These are phyloP conservation scores for Lissonota sp. DNA, from an alignment of 2,888 invertebrate genomes.

Conservation along the genomic window DNA sequence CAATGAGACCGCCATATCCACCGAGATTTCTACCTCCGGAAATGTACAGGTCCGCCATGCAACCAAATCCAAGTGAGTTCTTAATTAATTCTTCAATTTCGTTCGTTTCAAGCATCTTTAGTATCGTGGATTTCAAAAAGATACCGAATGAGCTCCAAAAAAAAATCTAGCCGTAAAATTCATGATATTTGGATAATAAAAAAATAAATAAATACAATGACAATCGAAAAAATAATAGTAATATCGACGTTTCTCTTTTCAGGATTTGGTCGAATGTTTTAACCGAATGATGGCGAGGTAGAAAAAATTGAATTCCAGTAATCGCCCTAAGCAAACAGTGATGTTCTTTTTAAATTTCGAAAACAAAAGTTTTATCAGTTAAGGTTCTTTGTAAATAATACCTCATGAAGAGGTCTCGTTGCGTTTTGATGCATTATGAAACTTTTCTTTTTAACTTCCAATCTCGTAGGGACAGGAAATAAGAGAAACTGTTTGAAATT, in stretches of 20 bases:
- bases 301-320: too few relatives aligned
- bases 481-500: background rate
- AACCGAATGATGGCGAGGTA: background rate
- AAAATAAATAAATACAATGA: background rate
- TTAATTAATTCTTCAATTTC: background rate
- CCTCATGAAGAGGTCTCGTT: conserved; percentile 21
- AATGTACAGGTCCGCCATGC: conserved; percentile 62
- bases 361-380: conserved; percentile 14
- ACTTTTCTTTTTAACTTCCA: conserved; percentile 5
- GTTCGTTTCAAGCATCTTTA: background rate
- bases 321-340: conserved; percentile 2
- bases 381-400: conserved; percentile 49
- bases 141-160: background rate
- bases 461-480: background rate
- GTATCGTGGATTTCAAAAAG: background rate
- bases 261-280: conserved; percentile 56
- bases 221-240: background rate
- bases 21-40: conserved; percentile 72
- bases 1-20: conserved; percentile 69
- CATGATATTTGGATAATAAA: background rate
- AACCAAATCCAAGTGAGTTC: conserved; percentile 56
- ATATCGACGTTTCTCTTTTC: conserved; percentile 3
- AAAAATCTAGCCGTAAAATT: background rate
- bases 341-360: conserved; percentile 17
- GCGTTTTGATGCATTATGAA: conserved; percentile 7